phyloP scores from a whole-genome alignment of 2,888 invertebrate species.

The Calameuta idolon region DNA sequence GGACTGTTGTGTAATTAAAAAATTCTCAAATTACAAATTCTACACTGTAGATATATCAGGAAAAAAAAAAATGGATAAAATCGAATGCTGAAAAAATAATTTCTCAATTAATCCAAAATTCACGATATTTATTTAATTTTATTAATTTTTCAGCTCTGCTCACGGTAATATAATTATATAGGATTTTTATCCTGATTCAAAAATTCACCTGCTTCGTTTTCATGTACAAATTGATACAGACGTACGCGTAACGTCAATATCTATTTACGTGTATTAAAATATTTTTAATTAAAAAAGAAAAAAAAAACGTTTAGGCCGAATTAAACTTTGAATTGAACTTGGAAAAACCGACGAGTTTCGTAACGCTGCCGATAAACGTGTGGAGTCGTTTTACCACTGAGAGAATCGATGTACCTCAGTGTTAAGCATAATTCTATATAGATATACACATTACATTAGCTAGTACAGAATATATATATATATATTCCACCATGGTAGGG shows the following conservation, averaged over 20 bases:
- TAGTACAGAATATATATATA: background rate
- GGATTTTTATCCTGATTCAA: background rate
- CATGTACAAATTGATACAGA: no score
- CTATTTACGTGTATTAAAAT: no score
- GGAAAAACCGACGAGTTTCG: background rate
- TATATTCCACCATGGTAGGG: background rate
- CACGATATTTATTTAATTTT: background rate
- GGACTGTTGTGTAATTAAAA: background rate
- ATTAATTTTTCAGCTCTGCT: background rate
- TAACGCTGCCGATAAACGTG: background rate
- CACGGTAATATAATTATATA: background rate
- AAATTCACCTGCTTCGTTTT: background rate
- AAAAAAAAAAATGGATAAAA: background rate
- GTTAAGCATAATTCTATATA: background rate
- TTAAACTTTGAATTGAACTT: background rate
- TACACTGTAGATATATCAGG: background rate
- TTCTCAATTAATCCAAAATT: background rate
- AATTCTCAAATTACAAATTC: background rate
- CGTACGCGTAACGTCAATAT: no score
- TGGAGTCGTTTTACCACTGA: background rate
- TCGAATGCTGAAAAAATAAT: no score
- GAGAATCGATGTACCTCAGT: background rate
- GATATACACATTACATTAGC: background rate
- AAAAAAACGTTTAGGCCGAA: no score
- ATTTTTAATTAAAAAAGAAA: no score